These are phyloP conservation scores for Colletes latitarsis DNA, from an alignment of 1,140 invertebrate genomes.

Conservation along the genomic window DNA sequence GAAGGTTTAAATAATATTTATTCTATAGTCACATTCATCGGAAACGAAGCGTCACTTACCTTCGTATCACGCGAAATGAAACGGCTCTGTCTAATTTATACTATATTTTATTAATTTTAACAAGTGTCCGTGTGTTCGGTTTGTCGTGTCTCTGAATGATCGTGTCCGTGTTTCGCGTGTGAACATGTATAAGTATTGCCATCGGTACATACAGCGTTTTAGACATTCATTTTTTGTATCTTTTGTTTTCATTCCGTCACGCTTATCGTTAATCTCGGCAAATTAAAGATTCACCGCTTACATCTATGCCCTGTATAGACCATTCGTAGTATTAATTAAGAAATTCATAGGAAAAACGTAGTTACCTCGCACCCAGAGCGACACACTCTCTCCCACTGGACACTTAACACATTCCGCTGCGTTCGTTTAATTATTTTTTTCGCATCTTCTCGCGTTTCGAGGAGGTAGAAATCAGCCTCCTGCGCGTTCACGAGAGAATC, in stretches of 20 bases:
- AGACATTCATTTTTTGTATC: constrained; percentile 46
- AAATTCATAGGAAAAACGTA: constrained; percentile 74
- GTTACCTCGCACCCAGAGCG: constrained; percentile 41
- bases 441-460: neutral
- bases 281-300: constrained; percentile 74
- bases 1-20: no score
- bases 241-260: constrained; percentile 39
- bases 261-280: constrained; percentile 66
- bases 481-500: no score
- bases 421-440: neutral
- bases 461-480: neutral
- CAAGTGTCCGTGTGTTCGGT: constrained; percentile 68
- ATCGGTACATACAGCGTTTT: constrained; percentile 65
- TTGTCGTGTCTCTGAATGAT: constrained; percentile 53
- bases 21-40: no score
- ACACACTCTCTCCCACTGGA: constrained; percentile 23
- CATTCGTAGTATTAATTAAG: constrained; percentile 76
- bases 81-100: constrained; percentile 59
- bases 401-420: neutral
- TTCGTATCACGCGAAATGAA: neutral
- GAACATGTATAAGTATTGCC: constrained; percentile 65
- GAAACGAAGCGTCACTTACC: no score
- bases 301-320: constrained; percentile 81
- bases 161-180: constrained; percentile 49
- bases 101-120: constrained; percentile 79